A percentile compares a stretch with the other conserved stretches of the same genome.
Evolutionary conservation across 2,113 vertebrate species (phyloP).

Genomic region (Heterotilapia buettikoferi): DNA sequence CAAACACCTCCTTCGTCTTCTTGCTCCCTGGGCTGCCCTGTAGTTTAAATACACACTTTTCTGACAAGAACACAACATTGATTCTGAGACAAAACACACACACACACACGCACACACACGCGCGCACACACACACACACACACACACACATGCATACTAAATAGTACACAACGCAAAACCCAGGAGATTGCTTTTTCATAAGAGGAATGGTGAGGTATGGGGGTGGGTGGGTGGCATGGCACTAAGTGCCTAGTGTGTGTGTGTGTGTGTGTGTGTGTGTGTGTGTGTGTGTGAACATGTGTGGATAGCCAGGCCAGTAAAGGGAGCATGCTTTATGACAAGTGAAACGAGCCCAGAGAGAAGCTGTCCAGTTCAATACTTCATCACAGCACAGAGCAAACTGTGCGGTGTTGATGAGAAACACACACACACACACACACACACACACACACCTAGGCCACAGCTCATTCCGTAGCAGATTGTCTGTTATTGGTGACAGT

Average conservation of each 20-base stretch:
- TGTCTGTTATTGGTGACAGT: neutral
- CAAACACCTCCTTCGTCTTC: slow-evolving; percentile 9
- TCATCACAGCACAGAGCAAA: slow-evolving; percentile 59
- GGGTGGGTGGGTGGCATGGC: neutral
- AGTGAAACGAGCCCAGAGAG: slow-evolving; percentile 56
- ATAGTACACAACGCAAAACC: slow-evolving; percentile 38
- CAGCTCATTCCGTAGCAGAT: neutral
- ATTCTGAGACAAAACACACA: slow-evolving; percentile 19
- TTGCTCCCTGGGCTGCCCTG: slow-evolving; percentile 30
- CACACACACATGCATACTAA: neutral
- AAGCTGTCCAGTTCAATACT: slow-evolving; percentile 68
- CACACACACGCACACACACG: neutral
- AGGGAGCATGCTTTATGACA: slow-evolving; percentile 72
- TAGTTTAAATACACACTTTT: slow-evolving; percentile 63
- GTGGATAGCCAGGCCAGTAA: slow-evolving; percentile 56
- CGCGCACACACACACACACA: neutral
- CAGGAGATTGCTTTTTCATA: slow-evolving; percentile 63
- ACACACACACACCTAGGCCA: neutral
- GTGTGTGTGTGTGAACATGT: neutral
- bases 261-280: neutral
- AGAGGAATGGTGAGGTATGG: slow-evolving; percentile 33
- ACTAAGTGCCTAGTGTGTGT: neutral
- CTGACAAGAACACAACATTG: slow-evolving; percentile 60
- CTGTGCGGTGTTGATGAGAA: slow-evolving; percentile 43
- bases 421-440: slow-evolving; percentile 20